Base-by-base conservation (phyloP, 2,888 invertebrate genomes). In the Noctua pronuba region DNA sequence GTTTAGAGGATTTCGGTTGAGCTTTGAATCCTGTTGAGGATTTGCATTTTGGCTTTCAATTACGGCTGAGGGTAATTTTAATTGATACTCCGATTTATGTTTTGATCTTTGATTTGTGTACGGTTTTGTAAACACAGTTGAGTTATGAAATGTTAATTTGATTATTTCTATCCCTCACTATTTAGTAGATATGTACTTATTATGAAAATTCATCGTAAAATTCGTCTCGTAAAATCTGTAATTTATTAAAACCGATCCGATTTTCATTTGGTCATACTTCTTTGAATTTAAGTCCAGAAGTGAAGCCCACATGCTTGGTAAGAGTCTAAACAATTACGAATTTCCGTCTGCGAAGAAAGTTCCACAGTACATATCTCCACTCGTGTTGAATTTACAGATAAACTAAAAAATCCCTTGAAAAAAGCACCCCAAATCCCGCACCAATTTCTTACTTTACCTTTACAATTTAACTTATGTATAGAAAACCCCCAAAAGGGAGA, bases 401-500 rank as follows among this genome's bases (percentile, higher is more conserved):
- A 83, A 55, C 44, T 55, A 67, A 60, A 70, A 73, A 79, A 62
- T 21, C 52, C 65, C 55, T 64, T 60, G 41, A 10, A 49, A 21
- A 49, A 10, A 35, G 2, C 70, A 38, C 79, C 83, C 75, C 38
- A 38, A 49, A 60, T 66, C 75, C 58, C 44, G 69, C 60, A 71
- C 44, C 70, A 79, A 79, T 83, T 83, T 75, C 86, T 86, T 82
- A 64, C 69, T 16, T 28, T 10, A 60, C 65, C 31, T 68, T 83
- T 75, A 84, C 28, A 79, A 70, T 60, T 73, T 75, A 86, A 86
- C 75, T 73, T 83, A 73, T 68, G 67, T 79, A 83, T 31, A 60
- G 65, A 58, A 72, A 79, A 78, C 69, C 83, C 85, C 85, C 83
- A 83, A 85, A 88, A 88, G 83, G 82, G 82, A 84, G 89, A 90